Evolutionary conservation across 2,888 invertebrate genomes (phyloP), one percentile per base, ranked within the genome.

Genomic region (Lasioglossum morio): DNA sequence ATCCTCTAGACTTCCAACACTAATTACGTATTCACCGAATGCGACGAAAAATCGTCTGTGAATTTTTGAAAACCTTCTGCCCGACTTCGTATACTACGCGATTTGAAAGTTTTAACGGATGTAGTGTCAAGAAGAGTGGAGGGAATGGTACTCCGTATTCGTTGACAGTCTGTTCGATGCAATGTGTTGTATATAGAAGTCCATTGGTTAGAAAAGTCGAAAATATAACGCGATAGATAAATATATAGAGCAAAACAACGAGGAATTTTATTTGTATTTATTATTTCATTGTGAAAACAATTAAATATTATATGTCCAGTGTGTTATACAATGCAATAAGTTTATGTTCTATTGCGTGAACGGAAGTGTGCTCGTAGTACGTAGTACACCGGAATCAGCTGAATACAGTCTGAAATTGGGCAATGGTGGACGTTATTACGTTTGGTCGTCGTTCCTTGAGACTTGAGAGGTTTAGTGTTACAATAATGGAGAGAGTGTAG

Each of bases 71-170:
- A 86, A 82, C 72, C 82, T 81, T 81, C 69, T 74, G 46, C 73
- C 70, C 87, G 82, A 78, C 80, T 86, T 84, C 89, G 89, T 89
- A 83, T 84, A 88, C 91, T 85, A 83, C 83, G 76, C 81, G 85
- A 90, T 93, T 93, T 93, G 91, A 93, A 93, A 93, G 86, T 89
- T 90, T 43, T 90, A 93, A 93, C 93, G 93, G 93, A 93, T 93
- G 92, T 92, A 80, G 77, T 82, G 77, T 79, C 74, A 74, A 79
- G 78, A 70, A 84, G 87, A 88, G 85, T 87, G 88, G 90, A 86
- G 86, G 84, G 75, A 70, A 83, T 43, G 46, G 46, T 79, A 80
- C 86, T 72, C 37, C 5, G n/a, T 79, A 81, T 82, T 91, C 91
- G 77, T 89, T 88, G 85, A 89, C 12, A 12, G 73, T 84, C 37